phyloP scores from a whole-genome alignment of 2,797 vertebrate genomes.

The Epinephelus malabaricus region DNA sequence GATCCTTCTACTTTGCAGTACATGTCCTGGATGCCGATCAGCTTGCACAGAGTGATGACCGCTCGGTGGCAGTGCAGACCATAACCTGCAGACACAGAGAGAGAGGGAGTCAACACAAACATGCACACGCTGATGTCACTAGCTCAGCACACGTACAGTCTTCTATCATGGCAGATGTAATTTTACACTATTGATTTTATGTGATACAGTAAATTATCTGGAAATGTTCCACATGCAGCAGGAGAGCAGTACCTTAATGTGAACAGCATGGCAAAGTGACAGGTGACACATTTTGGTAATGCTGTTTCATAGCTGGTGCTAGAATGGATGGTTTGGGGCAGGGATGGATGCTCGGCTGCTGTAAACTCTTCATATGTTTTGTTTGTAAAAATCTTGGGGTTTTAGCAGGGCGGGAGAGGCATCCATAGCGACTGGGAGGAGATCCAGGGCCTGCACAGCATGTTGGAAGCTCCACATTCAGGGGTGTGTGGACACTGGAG shows the following conservation, averaged over 20 bases:
- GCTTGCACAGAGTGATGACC: conserved; percentile 93
- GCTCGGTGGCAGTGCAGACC: conserved; percentile 95
- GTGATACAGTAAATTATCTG: not conserved
- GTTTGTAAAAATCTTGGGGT: no score
- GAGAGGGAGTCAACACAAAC: not conserved
- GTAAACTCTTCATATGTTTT: no score
- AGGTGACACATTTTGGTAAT: not conserved
- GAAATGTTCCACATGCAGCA: not conserved
- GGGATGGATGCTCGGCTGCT: no score
- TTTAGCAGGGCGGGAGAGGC: no score
- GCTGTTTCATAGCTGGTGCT: no score
- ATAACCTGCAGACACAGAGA: conserved; percentile 84
- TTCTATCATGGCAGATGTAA: not conserved
- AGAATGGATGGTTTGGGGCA: no score
- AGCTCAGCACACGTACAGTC: not conserved
- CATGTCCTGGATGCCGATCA: conserved; percentile 95
- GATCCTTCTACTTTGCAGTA: conserved; percentile 93
- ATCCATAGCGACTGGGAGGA: no score
- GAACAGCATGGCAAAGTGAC: not conserved
- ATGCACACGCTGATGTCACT: not conserved
- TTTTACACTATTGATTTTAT: not conserved
- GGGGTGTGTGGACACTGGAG: no score
- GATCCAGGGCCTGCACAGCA: no score
- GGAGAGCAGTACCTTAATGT: not conserved
- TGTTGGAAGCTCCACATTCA: no score